Evolutionary conservation across 2,113 vertebrate species (phyloP), one percentile per base, ranked within the genome.

Genomic region (Alligator sinensis): DNA sequence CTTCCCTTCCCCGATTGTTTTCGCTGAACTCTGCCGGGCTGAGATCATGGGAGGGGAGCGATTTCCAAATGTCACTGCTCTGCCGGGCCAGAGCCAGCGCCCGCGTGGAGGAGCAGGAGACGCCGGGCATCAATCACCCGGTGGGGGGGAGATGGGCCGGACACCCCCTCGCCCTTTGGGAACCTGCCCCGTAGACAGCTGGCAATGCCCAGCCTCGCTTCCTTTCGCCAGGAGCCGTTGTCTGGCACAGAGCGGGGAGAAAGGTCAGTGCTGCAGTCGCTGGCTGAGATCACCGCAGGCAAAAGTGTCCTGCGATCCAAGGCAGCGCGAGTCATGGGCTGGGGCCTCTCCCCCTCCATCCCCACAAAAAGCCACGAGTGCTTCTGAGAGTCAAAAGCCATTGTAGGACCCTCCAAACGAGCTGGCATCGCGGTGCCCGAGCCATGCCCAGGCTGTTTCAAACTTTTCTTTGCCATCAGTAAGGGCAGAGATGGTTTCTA

Each of bases 201-300:
- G 1, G 0, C 30, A 34, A 10, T 58, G 30, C 28, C 18, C 77
- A 24, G 9, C 22, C 4, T 47, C 57, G 16, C 28, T 58, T 17
- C 59, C 58, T 3, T 22, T 30, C 0, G 2, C 22, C 1, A 2
- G 77, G 28, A 34, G 55, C 72, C 1, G 4, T 47, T 25, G 25
- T 22, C 64, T 61, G 2, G 2, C 1, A 0, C n/a, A 60, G 13
- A 64, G 24, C 13, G 25, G 19, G 68, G 30, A 38, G 34, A 74
- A 47, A 74, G 70, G 70, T 38, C 70, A 74, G 34, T 5, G 5
- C 70, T 24, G 70, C 6, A 15, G 12, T 47, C 24, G 6, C 34
- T 14, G 21, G 34, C 70, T 14, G 34, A 24, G 22, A 47, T 74
- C 14, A 22, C 34, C 4, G 24, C 30, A 74, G 70, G 12, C 24